Base-by-base conservation (phyloP, 2,888 invertebrate genomes). In the Poecilus cupreus region DNA sequence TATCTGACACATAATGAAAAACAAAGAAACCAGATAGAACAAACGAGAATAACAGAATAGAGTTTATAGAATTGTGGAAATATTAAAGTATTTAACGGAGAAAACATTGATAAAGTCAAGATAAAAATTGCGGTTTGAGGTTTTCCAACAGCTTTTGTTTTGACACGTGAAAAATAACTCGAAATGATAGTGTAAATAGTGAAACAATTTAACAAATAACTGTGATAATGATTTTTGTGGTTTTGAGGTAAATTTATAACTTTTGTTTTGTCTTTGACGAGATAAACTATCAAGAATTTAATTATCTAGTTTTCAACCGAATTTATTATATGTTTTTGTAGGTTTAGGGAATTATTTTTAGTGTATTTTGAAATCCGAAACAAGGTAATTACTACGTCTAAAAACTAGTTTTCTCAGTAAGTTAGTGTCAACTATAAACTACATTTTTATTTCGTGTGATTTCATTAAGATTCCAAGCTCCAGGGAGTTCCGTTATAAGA, bases 361-460 rank as follows among this genome's bases (percentile, higher is more conserved):
- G 26, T 20, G 22, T 26, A 24, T 26, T 60, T 60, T 60, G 60
- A 60, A 26, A 60, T 60, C n/a, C n/a, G 60, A 60, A 60, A 26
- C 26, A 60, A 26, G 26, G 60, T 26, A 60, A 60, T 60, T 60
- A 60, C 11, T 24, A 60, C 26, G n/a, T 60, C n/a, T 54, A 22
- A 20, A 60, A 60, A 60, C 60, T 60, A 60, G 60, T 60, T 60
- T 60, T 60, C n/a, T 57, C n/a, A 57, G 11, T 22, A 26, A 60
- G 26, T 60, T 26, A 60, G 26, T 60, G 60, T n/a, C 26, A 60
- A 60, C 60, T 60, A 60, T 60, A 60, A 60, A 60, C 60, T 60
- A 24, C 24, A 68, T 68, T 60, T 68, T 68, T 68, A 68, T 37
- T 18, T 37, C 13, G 24, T 60, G 4, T 16, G 64, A 20, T 68